These are phyloP conservation scores for Actenoides hombroni DNA, from an alignment of 2,113 vertebrate species.

Conservation along the genomic window DNA sequence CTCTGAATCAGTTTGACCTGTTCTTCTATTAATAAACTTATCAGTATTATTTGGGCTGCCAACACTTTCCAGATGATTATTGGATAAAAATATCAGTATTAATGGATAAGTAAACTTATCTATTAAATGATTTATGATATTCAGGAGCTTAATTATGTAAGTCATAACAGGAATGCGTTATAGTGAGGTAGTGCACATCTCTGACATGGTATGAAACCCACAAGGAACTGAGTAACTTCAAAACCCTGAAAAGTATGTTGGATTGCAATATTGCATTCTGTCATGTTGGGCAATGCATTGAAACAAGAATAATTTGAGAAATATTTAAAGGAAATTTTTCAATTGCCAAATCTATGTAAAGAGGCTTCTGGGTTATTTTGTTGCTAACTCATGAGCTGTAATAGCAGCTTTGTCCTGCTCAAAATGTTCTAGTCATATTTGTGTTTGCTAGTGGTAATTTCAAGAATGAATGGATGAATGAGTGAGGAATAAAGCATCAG, in stretches of 20 bases:
- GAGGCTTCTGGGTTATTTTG: not conserved
- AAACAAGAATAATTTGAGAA: not conserved
- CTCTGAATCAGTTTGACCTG: not conserved
- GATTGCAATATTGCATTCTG: not conserved
- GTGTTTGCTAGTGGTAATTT: not conserved
- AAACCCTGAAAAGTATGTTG: not conserved
- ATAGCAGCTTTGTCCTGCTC: not conserved
- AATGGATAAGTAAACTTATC: not conserved
- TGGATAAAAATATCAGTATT: too few relatives aligned
- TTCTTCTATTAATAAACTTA: conserved; percentile 37
- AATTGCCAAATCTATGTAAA: not conserved
- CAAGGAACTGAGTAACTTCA: not conserved
- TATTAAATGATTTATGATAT: not conserved
- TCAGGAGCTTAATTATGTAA: not conserved
- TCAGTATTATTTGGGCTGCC: not conserved
- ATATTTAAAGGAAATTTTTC: not conserved
- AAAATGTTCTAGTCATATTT: not conserved
- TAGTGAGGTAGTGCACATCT: not conserved
- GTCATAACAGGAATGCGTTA: not conserved
- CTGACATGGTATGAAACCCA: not conserved
- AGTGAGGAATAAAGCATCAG: not conserved
- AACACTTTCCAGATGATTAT: too few relatives aligned
- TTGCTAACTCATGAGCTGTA: not conserved
- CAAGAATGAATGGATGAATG: not conserved
- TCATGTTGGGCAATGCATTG: not conserved